Percentiles rank a stretch among this genome's conserved stretches.
Conservation (phyloP, 2,113 vertebrate species). For the Pseudopipra pipra region DNA sequence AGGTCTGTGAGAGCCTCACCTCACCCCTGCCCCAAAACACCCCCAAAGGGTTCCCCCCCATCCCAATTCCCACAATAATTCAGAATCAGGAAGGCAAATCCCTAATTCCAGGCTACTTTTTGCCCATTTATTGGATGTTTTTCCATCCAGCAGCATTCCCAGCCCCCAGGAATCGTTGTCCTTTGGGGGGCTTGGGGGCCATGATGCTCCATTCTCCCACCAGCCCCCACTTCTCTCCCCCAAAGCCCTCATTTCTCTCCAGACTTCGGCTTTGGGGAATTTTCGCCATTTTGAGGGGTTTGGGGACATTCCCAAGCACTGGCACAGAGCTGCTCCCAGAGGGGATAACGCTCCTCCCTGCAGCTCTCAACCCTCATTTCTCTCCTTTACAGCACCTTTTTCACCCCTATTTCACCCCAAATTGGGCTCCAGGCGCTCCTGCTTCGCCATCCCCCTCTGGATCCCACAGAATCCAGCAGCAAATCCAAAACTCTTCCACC, state of each 20-base stretch:
- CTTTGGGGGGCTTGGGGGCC: not conserved
- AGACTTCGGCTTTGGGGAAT: not conserved
- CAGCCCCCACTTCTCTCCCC: not conserved
- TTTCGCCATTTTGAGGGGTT: not conserved
- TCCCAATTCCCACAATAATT: not conserved
- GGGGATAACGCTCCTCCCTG: not conserved
- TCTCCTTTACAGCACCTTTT: not conserved
- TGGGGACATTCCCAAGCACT: not conserved
- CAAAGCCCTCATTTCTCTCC: not conserved
- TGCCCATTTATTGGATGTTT: not conserved
- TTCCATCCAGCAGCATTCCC: not conserved
- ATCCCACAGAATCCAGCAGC: not conserved
- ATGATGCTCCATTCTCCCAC: fast-evolving
- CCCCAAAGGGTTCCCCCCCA: not conserved
- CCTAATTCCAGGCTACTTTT: not conserved
- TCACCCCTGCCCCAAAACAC: not conserved
- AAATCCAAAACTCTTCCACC: not conserved
- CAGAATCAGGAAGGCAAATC: not conserved
- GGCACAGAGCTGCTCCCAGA: not conserved
- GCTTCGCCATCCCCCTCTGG: fast-evolving
- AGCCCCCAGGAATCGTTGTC: not conserved
- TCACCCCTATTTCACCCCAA: not conserved
- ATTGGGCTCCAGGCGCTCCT: not conserved
- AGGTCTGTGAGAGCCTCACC: not conserved
- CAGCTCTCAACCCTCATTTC: not conserved